Evolutionary conservation across 2,797 vertebrate species (phyloP), one percentile per base, ranked within the genome.

Genomic region (Sciurus carolinensis): DNA sequence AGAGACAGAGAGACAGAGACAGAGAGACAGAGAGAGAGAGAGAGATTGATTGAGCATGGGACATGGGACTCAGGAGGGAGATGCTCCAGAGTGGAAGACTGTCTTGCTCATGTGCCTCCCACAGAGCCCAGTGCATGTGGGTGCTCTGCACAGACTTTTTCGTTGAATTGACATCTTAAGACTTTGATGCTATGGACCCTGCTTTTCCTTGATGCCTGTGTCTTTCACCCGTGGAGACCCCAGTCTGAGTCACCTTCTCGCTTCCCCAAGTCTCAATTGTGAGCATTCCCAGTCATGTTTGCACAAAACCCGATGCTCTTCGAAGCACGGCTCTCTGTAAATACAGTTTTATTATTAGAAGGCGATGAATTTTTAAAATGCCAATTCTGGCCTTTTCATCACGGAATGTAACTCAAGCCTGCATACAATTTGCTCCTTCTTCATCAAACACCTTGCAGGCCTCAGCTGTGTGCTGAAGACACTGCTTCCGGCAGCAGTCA

Each of bases 281-380:
- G 64, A 97, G 84, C 72, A 17, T 75, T 91, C 76, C 54, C 75
- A 96, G 66, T 2, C 22, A 42, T 96, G 93, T 97, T 97, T 97
- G 91, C 96, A 91, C 73, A 97, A 73, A 89, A 89, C 80, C 47
- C 5, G 59, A 33, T 50, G 59, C 20, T 85, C 86, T 91, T 13
- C 0, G 76, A 97, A 69, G 33, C 92, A 33, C 0, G 0, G 64
- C 57, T 88, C 75, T 96, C 95, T 93, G 96, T 80, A 94, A 97
- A 97, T 69, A 97, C 36, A 44, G 83, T 90, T 95, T 97, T 97
- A 92, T 95, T 96, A 95, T 96, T 96, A 97, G 97, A 97, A 91
- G 44, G 69, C 12, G 47, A 97, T 96, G 92, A 95, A 97, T 97
- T 97, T 97, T 97, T 94, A 93, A 97, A 97, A 97, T 84, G 76